Evolutionary conservation across 1,140 invertebrate species (phyloP).

Genomic region (Himalopsyche phryganea): DNA sequence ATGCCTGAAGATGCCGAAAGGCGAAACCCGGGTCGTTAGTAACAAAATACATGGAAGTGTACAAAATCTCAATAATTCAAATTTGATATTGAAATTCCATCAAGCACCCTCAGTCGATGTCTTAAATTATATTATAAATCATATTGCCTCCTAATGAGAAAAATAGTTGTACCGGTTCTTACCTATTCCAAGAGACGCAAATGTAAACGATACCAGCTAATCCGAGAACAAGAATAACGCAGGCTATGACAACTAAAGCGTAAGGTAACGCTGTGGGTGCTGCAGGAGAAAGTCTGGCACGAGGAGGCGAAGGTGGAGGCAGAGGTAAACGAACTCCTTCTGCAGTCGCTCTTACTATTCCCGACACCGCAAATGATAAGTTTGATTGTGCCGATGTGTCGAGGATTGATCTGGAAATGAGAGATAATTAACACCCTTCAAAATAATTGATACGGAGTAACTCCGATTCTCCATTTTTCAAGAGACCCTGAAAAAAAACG

Average conservation of each 20-base stretch:
- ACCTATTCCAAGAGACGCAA: slow-evolving; percentile 90
- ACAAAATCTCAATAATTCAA: too few relatives aligned
- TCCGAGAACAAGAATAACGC: slow-evolving; percentile 80
- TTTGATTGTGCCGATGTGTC: slow-evolving; percentile 59
- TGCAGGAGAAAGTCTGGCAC: slow-evolving; percentile 38
- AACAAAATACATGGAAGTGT: too few relatives aligned
- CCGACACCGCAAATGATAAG: slow-evolving; percentile 64
- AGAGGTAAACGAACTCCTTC: slow-evolving; percentile 65
- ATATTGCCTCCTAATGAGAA: too few relatives aligned
- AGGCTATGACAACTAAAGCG: slow-evolving; percentile 80
- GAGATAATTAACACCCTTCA: too few relatives aligned
- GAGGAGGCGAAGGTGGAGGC: slow-evolving; percentile 41
- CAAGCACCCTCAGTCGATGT: too few relatives aligned
- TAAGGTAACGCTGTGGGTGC: slow-evolving; percentile 72
- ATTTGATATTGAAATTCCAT: too few relatives aligned
- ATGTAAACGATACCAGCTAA: slow-evolving; percentile 86
- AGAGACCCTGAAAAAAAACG: too few relatives aligned
- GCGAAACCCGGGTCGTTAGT: too few relatives aligned
- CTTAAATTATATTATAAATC: too few relatives aligned
- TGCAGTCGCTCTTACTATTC: slow-evolving; percentile 61
- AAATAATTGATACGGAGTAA: too few relatives aligned
- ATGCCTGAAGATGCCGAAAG: too few relatives aligned
- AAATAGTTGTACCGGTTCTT: slow-evolving; percentile 40
- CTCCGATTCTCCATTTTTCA: too few relatives aligned
- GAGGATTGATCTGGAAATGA: slow-evolving; percentile 50